Base-by-base conservation (phyloP, 2,888 invertebrate species). In the Fragum fragum region DNA sequence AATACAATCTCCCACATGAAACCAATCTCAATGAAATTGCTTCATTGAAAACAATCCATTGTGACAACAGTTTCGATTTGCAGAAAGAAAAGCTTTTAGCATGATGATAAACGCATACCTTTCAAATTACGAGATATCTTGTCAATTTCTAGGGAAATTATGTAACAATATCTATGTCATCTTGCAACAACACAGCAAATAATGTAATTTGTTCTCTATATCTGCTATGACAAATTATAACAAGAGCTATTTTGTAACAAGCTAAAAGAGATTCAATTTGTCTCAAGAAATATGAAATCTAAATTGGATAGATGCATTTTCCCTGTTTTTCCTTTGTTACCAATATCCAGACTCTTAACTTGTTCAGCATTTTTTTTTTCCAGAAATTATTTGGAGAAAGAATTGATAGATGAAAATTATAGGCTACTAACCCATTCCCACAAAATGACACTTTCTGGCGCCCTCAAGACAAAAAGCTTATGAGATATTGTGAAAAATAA, bases 21-120 rank as follows among this genome's bases (percentile, higher is more conserved):
- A 28, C 57, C 26, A 57, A 57, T 57, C 57, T 57, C 18, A 47
- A 63, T 36, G 32, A 28, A 63, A 63, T 63, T 63, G 63, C 21
- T 63, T n/a, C 28, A 28, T 63, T 28, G 36, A 63, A 63, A 32
- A 32, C 32, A 63, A 63, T 63, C 18, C 63, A 63, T 28, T 32
- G 63, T 63, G 63, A 63, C 63, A 63, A 36, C n/a, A 26, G 28
- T 63, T 63, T 63, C 21, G 63, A 63, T 63, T 28, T n/a, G n/a
- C n/a, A 28, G 63, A 36, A 63, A 63, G 16, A 63, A 63, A 63
- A 63, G 32, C 63, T 63, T 63, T 63, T 63, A 63, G 63, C 28
- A 1, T 63, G 63, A 63, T 63, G 57, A 57, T 28, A 23, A 57
- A 57, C 26, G 26, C 57, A 57, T 57, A 57, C 28, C 26, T 57